Evolutionary conservation across 2,113 vertebrate genomes (phyloP).

Genomic region (Campylomormyrus tamandua): DNA sequence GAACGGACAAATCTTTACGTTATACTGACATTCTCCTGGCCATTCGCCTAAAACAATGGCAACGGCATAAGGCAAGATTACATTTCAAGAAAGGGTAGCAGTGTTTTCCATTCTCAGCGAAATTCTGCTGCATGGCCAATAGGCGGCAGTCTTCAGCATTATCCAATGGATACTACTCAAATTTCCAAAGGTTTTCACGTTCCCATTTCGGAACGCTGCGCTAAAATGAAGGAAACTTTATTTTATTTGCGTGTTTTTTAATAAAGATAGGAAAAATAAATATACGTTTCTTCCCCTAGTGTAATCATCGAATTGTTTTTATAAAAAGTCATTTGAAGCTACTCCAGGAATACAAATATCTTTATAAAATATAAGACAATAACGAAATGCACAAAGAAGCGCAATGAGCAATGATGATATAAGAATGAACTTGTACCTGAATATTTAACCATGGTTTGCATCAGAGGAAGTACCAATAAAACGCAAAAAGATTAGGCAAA

Average conservation of each 20-base stretch:
- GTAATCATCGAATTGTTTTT: not conserved
- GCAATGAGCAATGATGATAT: not conserved
- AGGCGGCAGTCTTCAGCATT: not conserved
- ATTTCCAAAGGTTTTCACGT: not conserved
- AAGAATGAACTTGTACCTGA: not conserved
- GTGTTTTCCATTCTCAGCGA: not conserved
- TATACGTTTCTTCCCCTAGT: not conserved
- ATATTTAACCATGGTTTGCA: not conserved
- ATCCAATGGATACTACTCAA: not conserved
- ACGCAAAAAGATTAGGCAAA: not conserved
- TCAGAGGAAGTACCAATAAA: not conserved
- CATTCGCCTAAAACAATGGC: not conserved
- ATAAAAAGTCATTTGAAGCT: not conserved
- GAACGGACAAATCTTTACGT: not conserved
- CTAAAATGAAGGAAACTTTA: not conserved
- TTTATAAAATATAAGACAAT: not conserved
- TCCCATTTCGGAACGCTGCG: not conserved
- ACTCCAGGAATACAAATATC: not conserved
- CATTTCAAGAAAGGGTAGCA: not conserved
- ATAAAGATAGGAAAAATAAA: not conserved
- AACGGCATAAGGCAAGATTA: not conserved
- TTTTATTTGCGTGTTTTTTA: not conserved
- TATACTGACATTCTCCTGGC: not conserved
- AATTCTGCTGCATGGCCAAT: not conserved
- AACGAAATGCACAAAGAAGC: not conserved